Evolutionary conservation across 2,113 vertebrate genomes (phyloP), one percentile per base, ranked within the genome.

Genomic region (Actenoides lindsayi): DNA sequence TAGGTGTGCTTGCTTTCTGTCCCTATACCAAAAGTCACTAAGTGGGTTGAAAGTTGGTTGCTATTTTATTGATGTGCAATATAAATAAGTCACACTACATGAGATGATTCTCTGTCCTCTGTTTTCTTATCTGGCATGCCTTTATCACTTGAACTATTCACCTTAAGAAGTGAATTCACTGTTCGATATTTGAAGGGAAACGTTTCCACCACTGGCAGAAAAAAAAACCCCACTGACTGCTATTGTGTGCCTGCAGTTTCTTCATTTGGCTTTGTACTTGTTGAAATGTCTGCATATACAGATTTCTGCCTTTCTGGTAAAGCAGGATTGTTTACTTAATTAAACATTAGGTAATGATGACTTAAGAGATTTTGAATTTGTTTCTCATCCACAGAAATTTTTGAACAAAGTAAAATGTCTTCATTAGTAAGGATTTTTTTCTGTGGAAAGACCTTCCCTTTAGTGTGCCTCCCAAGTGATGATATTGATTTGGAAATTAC

Each of bases 31-130:
- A 37, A 92, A 83, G 78, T 85, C 83, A 83, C 87, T 83, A 96
- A 96, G 74, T 94, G 94, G 76, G 70, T 83, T 96, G 90, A 71
- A 95, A 88, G 93, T 81, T 96, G 82, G 93, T 81, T 96, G 82
- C 79, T 96, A 81, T 96, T 95, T 94, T 95, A 97, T 96, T 97
- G 94, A 90, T 96, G 82, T 74, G 42, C 41, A 28, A 14, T 90
- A 95, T 96, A 92, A 95, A 96, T 96, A 96, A 96, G 80, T 96
- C 89, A 94, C 77, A 42, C 59, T 48, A 35, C 90, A 50, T 65
- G 63, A 96, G 79, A 90, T 62, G 63, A 53, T 88, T 90, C 70
- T 74, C 46, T 78, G 75, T 79, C 91, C 79, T 80, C 87, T 89
- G 65, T 90, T 74, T 90, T 79, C 71, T 91, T 80, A 81, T 73